Conservation (phyloP, 2,113 vertebrate species). For the Varanus komodoensis region DNA sequence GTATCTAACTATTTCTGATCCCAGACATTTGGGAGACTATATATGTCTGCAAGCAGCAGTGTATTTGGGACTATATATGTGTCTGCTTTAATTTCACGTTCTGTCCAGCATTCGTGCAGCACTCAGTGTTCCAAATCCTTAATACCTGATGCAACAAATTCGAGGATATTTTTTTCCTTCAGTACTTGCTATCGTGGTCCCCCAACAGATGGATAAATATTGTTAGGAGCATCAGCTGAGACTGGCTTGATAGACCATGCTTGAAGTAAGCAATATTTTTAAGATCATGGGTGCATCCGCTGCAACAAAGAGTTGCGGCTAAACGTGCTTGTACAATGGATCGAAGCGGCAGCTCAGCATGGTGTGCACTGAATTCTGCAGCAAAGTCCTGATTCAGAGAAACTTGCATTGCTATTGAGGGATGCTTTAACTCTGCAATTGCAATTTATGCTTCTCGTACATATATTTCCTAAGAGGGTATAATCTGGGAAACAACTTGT, state of each 20-base stretch:
- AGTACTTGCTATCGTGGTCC: background rate
- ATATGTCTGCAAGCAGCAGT: background rate
- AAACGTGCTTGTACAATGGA: background rate
- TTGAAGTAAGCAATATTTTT: slow-evolving; percentile 3
- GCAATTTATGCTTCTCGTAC: background rate
- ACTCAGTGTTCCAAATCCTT: background rate
- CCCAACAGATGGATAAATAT: slow-evolving; percentile 3
- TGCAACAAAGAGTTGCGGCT: background rate
- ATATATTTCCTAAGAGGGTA: background rate
- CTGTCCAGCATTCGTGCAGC: background rate
- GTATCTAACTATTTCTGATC: background rate
- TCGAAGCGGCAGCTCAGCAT: background rate
- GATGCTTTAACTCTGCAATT: background rate
- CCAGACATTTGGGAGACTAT: background rate
- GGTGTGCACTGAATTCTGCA: background rate
- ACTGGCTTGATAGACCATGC: slow-evolving; percentile 8
- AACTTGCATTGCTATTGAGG: background rate
- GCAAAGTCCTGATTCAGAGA: background rate
- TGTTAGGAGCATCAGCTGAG: background rate
- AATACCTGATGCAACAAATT: background rate
- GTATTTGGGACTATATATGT: background rate
- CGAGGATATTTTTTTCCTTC: background rate
- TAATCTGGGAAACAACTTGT: background rate
- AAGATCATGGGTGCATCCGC: background rate
- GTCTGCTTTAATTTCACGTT: background rate